Evolutionary conservation across 1,140 invertebrate species (phyloP), one percentile per base, ranked within the genome.

Genomic region (Papilio glaucus): DNA sequence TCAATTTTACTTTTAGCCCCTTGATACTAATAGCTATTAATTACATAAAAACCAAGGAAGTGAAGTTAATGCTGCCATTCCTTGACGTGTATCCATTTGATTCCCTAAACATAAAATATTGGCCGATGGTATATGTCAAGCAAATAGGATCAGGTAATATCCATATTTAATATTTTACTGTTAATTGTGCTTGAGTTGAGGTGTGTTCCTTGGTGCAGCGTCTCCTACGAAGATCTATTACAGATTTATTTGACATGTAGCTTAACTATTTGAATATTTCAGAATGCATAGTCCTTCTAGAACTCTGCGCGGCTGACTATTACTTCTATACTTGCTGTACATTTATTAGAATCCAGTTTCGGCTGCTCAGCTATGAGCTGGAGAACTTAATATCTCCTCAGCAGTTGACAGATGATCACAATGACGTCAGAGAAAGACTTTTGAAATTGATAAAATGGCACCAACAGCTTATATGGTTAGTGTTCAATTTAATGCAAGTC

Each of bases 101-200:
- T 33, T 42, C 76, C 0, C 74, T 71, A 13, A 62, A 82, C 38
- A 37, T 77, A 0, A 69, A 41, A 15, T 76, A 67, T 15, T 82
- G 74, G 74, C 74, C 73, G 15, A 57, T 79, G 62, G 73, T 75
- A 9, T 79, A 79, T 24, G 24, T 77, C 7, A 73, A 77, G 24
- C 80, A 82, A 38, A 77, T 82, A 70, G 77, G 80, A 77, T 76
- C 77, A 73, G 77, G 80, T 81, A 67, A 71, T 38, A 13, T 37
- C n/a, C n/a, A n/a, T 37, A 39, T 39, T 39, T n/a, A n/a, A n/a
- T n/a, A n/a, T n/a, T n/a, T n/a, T n/a, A n/a, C n/a, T n/a, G n/a
- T n/a, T n/a, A n/a, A n/a, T n/a, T n/a, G n/a, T n/a, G n/a, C n/a
- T n/a, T n/a, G n/a, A n/a, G n/a, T n/a, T n/a, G n/a, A n/a, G n/a